Evolutionary conservation across 2,888 invertebrate species (phyloP), one percentile per base, ranked within the genome.

Genomic region (Agriopis leucophaearia): DNA sequence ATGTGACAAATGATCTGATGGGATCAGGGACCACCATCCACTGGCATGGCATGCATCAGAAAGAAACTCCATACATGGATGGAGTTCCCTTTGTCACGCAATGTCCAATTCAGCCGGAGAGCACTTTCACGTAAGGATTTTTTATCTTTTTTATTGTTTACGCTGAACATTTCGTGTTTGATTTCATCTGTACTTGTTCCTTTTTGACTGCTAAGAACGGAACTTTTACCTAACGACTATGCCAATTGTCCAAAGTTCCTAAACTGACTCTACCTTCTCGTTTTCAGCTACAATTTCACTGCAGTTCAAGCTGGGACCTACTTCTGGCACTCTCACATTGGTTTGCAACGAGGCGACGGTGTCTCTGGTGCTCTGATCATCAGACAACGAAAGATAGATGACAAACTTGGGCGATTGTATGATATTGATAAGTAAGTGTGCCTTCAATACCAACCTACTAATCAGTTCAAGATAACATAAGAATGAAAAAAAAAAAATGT

Each of bases 11-110:
- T 85, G 88, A 92, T 56, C 82, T 97, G 81, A 88, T 95, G 61
- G 95, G 95, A 0, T 96, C 97, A 76, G 96, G 96, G 54, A 96
- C 97, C 0, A 95, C 96, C 1, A 95, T 97, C 62, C 97, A 97
- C 82, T 97, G 97, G 97, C 97, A 97, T 81, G 97, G 97, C 0
- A 94, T 96, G 75, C 96, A 96, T 80, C 96, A 96, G 84, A 88
- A 90, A 51, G 91, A 92, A 7, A 95, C 95, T 0, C 96, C 96
- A 0, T 97, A 96, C 84, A 97, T 97, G 97, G 97, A 97, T 77
- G 97, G 97, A 0, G 96, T 96, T 1, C 96, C 97, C 0, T 95
- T 95, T 72, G 94, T 97, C 0, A 96, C 96, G 0, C 97, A 97
- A 84, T 97, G 97, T 76, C 96, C 97, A 0, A 96, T 97, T 61